Evolutionary conservation across 2,888 invertebrate species (phyloP).

Genomic region (Cerastis leucographa): DNA sequence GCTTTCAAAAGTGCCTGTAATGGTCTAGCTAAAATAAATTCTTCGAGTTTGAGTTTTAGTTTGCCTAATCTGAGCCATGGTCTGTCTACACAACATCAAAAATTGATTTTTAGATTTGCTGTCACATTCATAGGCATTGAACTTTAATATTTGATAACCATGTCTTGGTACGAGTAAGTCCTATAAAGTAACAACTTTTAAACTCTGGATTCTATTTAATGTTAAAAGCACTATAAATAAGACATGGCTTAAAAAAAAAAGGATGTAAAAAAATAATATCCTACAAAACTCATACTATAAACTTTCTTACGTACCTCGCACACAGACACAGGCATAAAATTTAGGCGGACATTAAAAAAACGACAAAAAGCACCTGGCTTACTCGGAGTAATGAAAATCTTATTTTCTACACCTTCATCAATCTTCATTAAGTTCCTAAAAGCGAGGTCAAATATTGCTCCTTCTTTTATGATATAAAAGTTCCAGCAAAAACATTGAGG

Average conservation of each 20-base stretch:
- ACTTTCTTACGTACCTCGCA: background rate
- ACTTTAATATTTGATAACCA: background rate
- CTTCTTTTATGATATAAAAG: slow-evolving; percentile 24
- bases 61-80: background rate
- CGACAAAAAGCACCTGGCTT: slow-evolving; percentile 26
- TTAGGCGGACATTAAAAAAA: slow-evolving; percentile 3
- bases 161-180: background rate
- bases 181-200: no score
- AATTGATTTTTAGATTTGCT: background rate
- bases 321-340: background rate
- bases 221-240: background rate
- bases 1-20: no score
- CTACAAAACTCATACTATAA: background rate
- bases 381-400: slow-evolving; percentile 52
- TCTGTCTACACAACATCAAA: no score
- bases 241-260: no score
- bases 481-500: background rate
- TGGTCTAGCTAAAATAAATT: no score
- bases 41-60: no score
- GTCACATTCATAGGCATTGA: background rate
- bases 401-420: slow-evolving; percentile 60
- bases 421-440: slow-evolving; percentile 61
- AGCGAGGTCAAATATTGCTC: slow-evolving; percentile 38
- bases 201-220: background rate
- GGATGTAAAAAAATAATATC: no score